A percentile compares a stretch with the other conserved stretches of the same genome.
Evolutionary conservation across 2,797 vertebrate species (phyloP).

Genomic region (Tadarida brasiliensis): DNA sequence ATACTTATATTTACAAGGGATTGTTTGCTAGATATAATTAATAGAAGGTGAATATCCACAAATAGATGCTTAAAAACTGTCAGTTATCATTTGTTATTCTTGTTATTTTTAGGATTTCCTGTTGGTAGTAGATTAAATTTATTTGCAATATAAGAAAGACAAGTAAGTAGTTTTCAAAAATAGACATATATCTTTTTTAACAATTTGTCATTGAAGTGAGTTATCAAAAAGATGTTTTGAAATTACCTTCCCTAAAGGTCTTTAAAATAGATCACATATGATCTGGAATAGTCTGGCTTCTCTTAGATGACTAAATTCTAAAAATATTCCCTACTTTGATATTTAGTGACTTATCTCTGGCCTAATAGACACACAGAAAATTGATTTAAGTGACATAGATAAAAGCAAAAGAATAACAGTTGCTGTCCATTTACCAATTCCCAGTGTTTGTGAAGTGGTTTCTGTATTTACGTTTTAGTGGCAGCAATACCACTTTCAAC

Average conservation of each 20-base stretch:
- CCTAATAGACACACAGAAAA: neutral
- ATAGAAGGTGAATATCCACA: neutral
- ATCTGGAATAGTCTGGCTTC: neutral
- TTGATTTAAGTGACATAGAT: neutral
- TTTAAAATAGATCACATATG: constrained; percentile 14
- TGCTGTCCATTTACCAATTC: constrained; percentile 37
- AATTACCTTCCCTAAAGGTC: neutral
- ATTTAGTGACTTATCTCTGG: neutral
- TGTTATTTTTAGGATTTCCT: neutral
- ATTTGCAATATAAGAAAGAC: neutral
- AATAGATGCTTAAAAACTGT: neutral
- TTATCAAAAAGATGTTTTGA: constrained; percentile 55
- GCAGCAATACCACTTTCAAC: constrained; percentile 10
- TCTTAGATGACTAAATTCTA: neutral
- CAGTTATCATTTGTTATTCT: constrained; percentile 1
- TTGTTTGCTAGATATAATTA: neutral
- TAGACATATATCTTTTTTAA: constrained; percentile 2
- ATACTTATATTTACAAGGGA: neutral
- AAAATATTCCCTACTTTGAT: constrained; percentile 15
- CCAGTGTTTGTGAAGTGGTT: neutral
- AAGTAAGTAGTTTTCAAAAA: neutral
- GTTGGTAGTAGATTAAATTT: neutral
- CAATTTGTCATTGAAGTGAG: constrained; percentile 10
- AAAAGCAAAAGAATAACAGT: neutral
- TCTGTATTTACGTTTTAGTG: constrained; percentile 10